Percentiles rank a stretch among this genome's conserved stretches.
Evolutionary conservation across 1,140 invertebrate genomes (phyloP).

Genomic region (Hyphantria cunea): DNA sequence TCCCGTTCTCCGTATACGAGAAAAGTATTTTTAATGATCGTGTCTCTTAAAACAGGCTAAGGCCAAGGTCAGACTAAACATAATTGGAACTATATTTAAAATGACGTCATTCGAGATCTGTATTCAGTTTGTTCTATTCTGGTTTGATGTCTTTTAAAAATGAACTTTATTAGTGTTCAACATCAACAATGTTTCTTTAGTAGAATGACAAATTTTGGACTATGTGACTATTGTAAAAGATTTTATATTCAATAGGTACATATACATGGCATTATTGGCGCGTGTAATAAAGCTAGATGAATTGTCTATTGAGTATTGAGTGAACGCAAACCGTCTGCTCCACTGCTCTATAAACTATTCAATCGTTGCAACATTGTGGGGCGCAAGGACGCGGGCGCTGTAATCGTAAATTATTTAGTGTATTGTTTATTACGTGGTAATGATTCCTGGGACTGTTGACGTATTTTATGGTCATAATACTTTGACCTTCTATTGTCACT

Average conservation of each 20-base stretch:
- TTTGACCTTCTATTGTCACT: background rate
- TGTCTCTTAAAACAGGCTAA: constrained; percentile 1
- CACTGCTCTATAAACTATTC: constrained; percentile 50
- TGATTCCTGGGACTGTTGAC: constrained; percentile 28
- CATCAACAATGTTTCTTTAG: no score
- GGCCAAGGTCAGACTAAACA: constrained; percentile 10
- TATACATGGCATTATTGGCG: constrained; percentile 12
- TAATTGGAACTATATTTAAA: constrained; percentile 6
- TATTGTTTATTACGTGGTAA: constrained; percentile 56
- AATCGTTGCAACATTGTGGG: constrained; percentile 50
- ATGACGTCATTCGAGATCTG: constrained; percentile 15
- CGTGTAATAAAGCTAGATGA: constrained; percentile 42
- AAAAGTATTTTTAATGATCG: constrained; percentile 1
- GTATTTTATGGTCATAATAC: constrained; percentile 18
- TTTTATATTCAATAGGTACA: constrained; percentile 12
- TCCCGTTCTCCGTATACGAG: background rate
- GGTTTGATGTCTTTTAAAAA: background rate
- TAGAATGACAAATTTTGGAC: no score
- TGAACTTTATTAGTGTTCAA: no score
- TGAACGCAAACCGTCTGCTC: constrained; percentile 36
- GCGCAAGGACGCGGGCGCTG: constrained; percentile 43
- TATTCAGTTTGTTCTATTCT: constrained; percentile 12
- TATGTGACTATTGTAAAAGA: background rate
- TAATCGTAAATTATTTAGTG: constrained; percentile 61
- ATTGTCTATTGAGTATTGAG: constrained; percentile 45